Conservation (phyloP, 2,113 vertebrate species). For the Aptenodytes forsteri region DNA sequence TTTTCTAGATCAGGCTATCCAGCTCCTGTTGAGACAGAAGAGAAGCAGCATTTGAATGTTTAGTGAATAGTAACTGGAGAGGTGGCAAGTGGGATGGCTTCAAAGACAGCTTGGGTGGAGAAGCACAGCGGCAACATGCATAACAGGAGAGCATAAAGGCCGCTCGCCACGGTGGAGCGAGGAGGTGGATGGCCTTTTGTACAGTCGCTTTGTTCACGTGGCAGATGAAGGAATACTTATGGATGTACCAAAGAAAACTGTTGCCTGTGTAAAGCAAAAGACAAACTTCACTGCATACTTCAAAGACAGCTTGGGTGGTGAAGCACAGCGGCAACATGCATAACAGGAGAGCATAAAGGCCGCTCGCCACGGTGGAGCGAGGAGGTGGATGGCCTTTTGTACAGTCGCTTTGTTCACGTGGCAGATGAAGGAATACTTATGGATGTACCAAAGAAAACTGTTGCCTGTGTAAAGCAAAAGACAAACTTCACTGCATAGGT, state of each 20-base stretch:
- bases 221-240: not conserved
- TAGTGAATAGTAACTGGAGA: not conserved
- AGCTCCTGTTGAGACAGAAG: not conserved
- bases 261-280: not conserved
- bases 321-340: too few relatives aligned
- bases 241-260: not conserved
- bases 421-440: not conserved
- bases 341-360: too few relatives aligned
- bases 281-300: not conserved
- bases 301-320: too few relatives aligned
- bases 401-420: not conserved
- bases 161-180: not conserved
- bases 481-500: not conserved
- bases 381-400: too few relatives aligned
- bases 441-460: not conserved
- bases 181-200: not conserved
- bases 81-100: not conserved
- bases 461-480: not conserved
- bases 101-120: not conserved
- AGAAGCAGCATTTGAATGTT: not conserved
- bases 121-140: accelerated
- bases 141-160: not conserved
- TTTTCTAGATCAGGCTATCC: not conserved
- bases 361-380: too few relatives aligned
- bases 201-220: not conserved